A percentile compares a stretch with the other conserved stretches of the same genome.
phyloP scores from a whole-genome alignment of 2,797 vertebrate genomes.

The Acropternis orthonyx region DNA sequence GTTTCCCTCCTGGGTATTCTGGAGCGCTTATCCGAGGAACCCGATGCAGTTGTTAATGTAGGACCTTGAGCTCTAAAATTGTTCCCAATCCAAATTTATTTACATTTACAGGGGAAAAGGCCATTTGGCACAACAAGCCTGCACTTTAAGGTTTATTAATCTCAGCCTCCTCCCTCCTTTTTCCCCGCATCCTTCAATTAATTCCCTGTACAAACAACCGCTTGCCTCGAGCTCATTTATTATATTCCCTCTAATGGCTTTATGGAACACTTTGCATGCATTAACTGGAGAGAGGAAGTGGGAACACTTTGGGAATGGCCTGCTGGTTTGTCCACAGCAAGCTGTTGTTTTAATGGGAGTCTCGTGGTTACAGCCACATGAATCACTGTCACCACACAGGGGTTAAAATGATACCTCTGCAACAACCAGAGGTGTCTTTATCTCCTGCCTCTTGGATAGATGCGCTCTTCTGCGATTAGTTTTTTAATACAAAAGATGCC shows the following conservation, averaged over 20 bases:
- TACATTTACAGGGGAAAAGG: neutral
- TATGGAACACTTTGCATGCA: slow-evolving; percentile 4
- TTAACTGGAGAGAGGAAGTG: neutral
- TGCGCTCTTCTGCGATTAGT: neutral
- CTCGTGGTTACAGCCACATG: neutral
- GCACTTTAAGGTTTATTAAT: neutral
- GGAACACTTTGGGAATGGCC: neutral
- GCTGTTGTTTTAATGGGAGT: slow-evolving; percentile 25
- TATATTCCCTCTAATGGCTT: slow-evolving; percentile 27
- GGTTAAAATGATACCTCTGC: neutral
- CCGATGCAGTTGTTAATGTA: neutral
- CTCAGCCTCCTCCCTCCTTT: neutral
- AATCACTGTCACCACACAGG: neutral
- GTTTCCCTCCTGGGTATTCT: neutral
- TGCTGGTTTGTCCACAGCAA: slow-evolving; percentile 3
- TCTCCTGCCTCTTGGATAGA: neutral
- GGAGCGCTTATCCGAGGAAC: neutral
- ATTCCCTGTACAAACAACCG: neutral
- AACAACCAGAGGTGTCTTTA: neutral
- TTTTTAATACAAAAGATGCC: neutral
- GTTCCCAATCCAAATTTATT: neutral
- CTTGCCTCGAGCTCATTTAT: slow-evolving; percentile 13
- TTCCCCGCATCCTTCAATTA: slow-evolving; percentile 15
- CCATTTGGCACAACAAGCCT: slow-evolving; percentile 12
- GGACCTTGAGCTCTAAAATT: neutral